Evolutionary conservation across 2,113 vertebrate species (phyloP).

Genomic region (Boleophthalmus pectinirostris): DNA sequence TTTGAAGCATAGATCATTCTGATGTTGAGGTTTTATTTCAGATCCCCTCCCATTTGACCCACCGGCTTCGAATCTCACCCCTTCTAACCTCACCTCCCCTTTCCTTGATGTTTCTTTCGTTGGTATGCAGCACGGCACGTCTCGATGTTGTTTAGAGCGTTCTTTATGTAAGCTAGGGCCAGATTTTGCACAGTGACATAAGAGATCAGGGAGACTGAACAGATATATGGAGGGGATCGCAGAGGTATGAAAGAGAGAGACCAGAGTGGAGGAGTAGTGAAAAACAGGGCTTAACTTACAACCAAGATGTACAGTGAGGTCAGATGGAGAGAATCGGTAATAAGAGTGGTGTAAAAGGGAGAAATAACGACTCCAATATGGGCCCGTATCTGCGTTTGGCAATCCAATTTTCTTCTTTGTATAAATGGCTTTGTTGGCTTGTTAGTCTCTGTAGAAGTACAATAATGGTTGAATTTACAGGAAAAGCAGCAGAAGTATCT

Average conservation of each 20-base stretch:
- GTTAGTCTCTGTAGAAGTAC: not conserved
- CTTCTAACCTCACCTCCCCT: not conserved
- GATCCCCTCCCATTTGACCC: not conserved
- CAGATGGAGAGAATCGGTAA: slow-evolving; percentile 26
- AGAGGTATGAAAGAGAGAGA: slow-evolving; percentile 29
- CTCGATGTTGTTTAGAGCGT: slow-evolving; percentile 38
- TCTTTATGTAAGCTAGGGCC: slow-evolving; percentile 53
- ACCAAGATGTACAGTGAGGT: slow-evolving; percentile 32
- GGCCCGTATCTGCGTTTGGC: not conserved
- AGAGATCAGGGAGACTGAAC: slow-evolving; percentile 64
- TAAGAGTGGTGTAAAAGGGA: not conserved
- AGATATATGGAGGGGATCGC: slow-evolving; percentile 59
- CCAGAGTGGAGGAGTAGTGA: not conserved
- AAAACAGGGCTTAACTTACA: slow-evolving; percentile 8
- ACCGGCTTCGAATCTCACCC: not conserved
- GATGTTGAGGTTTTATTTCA: not conserved
- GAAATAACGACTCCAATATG: not conserved
- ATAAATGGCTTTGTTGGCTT: not conserved
- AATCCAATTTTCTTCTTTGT: not conserved
- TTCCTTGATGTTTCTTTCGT: slow-evolving; percentile 7
- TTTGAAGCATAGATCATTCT: not conserved
- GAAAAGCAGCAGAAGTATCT: not conserved
- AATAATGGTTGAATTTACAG: not conserved
- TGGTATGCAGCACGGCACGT: not conserved
- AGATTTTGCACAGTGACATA: slow-evolving; percentile 62